Base-by-base conservation (phyloP, 92 coral and sea anemone genomes). In the Actinostola sp. region DNA sequence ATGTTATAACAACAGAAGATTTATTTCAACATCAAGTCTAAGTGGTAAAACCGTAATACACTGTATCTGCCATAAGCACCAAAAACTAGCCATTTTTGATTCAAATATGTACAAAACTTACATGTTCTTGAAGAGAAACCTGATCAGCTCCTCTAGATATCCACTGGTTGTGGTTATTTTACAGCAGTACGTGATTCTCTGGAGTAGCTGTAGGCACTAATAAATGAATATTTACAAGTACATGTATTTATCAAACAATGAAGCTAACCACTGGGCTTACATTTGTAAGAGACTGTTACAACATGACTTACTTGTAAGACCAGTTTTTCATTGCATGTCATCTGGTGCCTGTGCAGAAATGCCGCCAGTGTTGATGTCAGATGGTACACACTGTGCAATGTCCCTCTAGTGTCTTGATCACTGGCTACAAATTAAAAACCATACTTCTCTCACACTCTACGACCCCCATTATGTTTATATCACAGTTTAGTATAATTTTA, bases 281-380 rank as follows among this genome's bases (percentile, higher is more conserved):
- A 31, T 11, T 3, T 36, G 58, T 51, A 36, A 19, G 29, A 4
- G 25, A 51, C 8, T n/a, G n/a, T n/a, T n/a, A n/a, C n/a, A n/a
- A 14, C 45, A 39, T 39, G 1, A 53, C 57, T 26, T 56, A 93
- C 98, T 93, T 91, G 99, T 33, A 95, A 81, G 31, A 89, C 70
- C 34, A 84, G 66, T 60, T 86, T 92, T 51, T 89, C 95, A 69
- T 95, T 86, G 29, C 90, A 71, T 34, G 88, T 73, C 38, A 83
- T 67, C 20, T 81, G 86, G 59, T 95, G 94, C 23, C 84, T 69
- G 31, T 91, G 89, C 35, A 95, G 79, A 59, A 92, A 66, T 5
- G 90, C 92, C 56, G 99, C 94, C 26, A 95, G 80, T 14, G 97
- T 88, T 14, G 99, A 95, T 25, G 99, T 88, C 42, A 95, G 69